Conservation (phyloP, 2,113 vertebrate species). For the Conger conger region DNA sequence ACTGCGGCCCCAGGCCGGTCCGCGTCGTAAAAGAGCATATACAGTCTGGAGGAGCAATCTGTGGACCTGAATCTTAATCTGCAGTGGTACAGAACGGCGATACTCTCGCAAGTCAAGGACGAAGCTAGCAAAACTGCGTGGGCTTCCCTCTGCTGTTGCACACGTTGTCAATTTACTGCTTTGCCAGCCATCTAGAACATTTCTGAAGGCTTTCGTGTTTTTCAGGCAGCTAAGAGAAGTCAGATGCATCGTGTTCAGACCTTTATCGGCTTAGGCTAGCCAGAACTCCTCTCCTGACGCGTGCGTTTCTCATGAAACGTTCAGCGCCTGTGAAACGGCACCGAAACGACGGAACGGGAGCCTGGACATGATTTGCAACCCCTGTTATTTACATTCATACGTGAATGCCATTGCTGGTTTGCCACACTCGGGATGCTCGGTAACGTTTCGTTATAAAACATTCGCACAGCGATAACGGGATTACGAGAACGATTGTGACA, state of each 20-base stretch:
- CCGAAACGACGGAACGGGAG: constrained; percentile 47
- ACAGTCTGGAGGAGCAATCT: neutral
- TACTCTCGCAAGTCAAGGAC: constrained; percentile 22
- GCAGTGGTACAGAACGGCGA: constrained; percentile 4
- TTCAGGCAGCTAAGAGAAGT: constrained; percentile 16
- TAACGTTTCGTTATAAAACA: constrained; percentile 28
- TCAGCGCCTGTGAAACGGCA: constrained; percentile 27
- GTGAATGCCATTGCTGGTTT: constrained; percentile 24
- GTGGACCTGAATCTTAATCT: neutral
- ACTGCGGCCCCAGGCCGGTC: neutral
- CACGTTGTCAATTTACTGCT: neutral
- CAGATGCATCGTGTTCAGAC: neutral
- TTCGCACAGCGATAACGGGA: neutral
- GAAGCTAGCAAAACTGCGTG: neutral
- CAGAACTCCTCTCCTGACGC: neutral
- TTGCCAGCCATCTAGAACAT: neutral
- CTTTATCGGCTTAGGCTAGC: neutral
- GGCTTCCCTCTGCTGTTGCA: constrained; percentile 1
- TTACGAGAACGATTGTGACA: neutral
- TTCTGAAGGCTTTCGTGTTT: neutral
- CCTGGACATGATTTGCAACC: neutral
- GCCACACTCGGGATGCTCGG: neutral
- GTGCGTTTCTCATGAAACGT: constrained; percentile 35
- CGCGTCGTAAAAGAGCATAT: neutral
- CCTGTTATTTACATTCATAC: constrained; percentile 12